phyloP scores from a whole-genome alignment of 2,113 vertebrate species.

The Eira barbara region DNA sequence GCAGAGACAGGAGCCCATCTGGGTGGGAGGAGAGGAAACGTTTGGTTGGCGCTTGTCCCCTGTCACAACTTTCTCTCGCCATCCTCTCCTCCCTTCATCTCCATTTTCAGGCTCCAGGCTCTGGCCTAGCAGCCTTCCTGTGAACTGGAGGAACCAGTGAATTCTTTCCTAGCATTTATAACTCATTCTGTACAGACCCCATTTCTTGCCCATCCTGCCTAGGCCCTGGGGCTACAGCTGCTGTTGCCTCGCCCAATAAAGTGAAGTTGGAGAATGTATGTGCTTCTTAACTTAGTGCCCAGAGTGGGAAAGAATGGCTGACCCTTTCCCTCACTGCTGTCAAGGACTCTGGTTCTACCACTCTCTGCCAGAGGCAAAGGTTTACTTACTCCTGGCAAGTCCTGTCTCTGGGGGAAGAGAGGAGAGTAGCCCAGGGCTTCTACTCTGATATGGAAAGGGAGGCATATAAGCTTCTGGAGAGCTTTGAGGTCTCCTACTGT shows the following conservation, averaged over 20 bases:
- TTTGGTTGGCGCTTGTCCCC: neutral
- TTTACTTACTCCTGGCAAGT: neutral
- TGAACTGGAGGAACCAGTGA: slow-evolving; percentile 29
- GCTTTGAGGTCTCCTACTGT: neutral
- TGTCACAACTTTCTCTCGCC: neutral
- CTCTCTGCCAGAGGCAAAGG: neutral
- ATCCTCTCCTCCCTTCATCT: neutral
- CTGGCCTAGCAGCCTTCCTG: neutral
- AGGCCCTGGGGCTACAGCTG: slow-evolving; percentile 42
- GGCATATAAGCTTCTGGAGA: neutral
- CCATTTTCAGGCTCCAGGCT: slow-evolving; percentile 34
- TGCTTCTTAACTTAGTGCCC: slow-evolving; percentile 5
- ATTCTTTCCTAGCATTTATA: slow-evolving; percentile 52
- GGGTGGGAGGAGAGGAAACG: neutral
- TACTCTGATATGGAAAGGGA: neutral
- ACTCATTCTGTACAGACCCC: slow-evolving; percentile 49
- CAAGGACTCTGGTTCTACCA: neutral
- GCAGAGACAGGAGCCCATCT: neutral
- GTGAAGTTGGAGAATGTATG: slow-evolving; percentile 39
- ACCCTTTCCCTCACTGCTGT: neutral
- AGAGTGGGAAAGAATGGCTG: neutral
- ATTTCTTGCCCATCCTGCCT: neutral
- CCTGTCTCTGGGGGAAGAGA: neutral
- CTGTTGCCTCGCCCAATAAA: slow-evolving; percentile 72
- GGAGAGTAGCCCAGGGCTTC: neutral